Conservation (phyloP, 1,140 invertebrate genomes). For the Plutomurus gul region DNA sequence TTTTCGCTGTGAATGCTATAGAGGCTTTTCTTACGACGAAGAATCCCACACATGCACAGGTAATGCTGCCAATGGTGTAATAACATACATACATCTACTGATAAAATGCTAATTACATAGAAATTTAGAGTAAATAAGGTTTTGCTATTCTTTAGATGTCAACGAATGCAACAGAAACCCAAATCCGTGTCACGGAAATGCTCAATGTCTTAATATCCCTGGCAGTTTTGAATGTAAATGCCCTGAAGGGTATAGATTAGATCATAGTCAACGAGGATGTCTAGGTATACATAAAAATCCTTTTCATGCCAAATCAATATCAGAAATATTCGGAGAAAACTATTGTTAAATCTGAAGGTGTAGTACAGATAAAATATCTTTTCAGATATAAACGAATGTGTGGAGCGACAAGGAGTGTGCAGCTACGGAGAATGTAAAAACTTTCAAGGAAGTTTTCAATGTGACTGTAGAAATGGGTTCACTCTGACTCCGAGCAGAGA, state of each 20-base stretch:
- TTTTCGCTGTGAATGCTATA: slow-evolving; percentile 71
- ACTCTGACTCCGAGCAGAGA: slow-evolving; percentile 64
- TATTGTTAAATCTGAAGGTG: too few relatives aligned
- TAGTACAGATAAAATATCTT: too few relatives aligned
- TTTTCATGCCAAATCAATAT: too few relatives aligned
- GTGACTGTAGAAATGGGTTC: slow-evolving; percentile 66
- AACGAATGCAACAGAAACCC: slow-evolving; percentile 68
- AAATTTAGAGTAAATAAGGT: too few relatives aligned
- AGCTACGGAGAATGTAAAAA: slow-evolving; percentile 72
- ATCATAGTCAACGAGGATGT: slow-evolving; percentile 67
- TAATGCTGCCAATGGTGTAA: slow-evolving; percentile 41
- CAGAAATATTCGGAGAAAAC: too few relatives aligned
- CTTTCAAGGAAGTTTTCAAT: slow-evolving; percentile 73
- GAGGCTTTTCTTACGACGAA: slow-evolving; percentile 74
- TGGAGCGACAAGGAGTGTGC: slow-evolving; percentile 70
- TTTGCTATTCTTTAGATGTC: slow-evolving; percentile 63
- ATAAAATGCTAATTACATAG: too few relatives aligned
- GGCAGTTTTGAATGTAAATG: slow-evolving; percentile 73
- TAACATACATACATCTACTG: background rate
- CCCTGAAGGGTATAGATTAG: slow-evolving; percentile 65
- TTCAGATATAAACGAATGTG: slow-evolving; percentile 74
- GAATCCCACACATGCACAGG: slow-evolving; percentile 77
- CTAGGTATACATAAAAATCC: slow-evolving; percentile 58
- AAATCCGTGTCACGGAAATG: slow-evolving; percentile 75
- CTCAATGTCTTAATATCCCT: slow-evolving; percentile 75